Evolutionary conservation across 2,797 vertebrate species (phyloP).

Genomic region (Sarcophilus harrisii): DNA sequence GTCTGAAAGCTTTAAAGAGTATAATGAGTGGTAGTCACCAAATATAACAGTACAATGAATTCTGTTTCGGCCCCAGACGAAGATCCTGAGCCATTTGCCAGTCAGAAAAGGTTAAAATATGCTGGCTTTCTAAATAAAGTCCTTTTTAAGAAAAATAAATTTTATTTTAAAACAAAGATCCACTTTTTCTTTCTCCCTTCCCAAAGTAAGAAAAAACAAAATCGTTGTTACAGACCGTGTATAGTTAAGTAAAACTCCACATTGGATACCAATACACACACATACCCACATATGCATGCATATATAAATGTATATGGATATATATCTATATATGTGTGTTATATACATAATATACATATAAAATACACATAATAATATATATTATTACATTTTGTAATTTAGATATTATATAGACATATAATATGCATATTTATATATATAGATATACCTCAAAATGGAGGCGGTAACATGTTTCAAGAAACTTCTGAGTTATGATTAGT

Average conservation of each 20-base stretch:
- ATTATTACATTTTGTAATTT: too few relatives aligned
- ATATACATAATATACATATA: too few relatives aligned
- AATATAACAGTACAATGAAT: not conserved
- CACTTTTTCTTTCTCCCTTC: not conserved
- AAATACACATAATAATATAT: too few relatives aligned
- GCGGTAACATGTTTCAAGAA: not conserved
- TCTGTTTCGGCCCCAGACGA: not conserved
- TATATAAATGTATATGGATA: too few relatives aligned
- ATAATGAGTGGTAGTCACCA: not conserved
- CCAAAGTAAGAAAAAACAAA: not conserved
- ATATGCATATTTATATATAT: too few relatives aligned
- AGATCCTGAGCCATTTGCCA: not conserved
- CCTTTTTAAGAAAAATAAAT: not conserved
- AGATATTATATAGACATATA: too few relatives aligned
- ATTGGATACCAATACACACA: not conserved
- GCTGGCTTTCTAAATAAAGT: constrained; percentile 1
- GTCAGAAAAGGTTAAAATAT: not conserved
- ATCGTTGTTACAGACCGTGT: not conserved
- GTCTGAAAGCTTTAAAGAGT: not conserved
- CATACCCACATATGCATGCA: too few relatives aligned
- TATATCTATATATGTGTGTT: not conserved
- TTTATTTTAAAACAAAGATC: not conserved
- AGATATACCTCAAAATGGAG: not conserved
- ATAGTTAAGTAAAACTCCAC: not conserved
- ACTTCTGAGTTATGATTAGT: not conserved